Evolutionary conservation across 2,797 vertebrate species (phyloP), one percentile per base, ranked within the genome.

Genomic region (Sciurus vulgaris): DNA sequence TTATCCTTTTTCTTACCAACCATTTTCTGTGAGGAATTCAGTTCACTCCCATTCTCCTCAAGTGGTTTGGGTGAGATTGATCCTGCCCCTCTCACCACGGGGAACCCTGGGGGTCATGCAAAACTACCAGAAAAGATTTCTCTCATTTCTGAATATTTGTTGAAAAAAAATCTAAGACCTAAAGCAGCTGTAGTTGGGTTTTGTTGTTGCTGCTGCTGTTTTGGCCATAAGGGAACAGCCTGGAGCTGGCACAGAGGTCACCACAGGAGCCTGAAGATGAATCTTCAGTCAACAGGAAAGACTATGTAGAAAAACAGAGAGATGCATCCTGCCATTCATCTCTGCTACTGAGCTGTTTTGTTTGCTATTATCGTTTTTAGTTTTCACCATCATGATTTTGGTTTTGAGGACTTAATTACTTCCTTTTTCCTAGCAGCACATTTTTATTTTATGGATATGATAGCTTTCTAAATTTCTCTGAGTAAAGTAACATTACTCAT

Each of bases 121-220:
- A n/a, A 59, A 49, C 74, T 79, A 17, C 44, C 30, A 83, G 22
- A 69, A 14, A 20, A 84, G 51, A 86, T 9, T 2, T n/a, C 51
- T 88, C 7, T 89, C 89, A 56, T 76, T 86, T 90, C 65, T 38
- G n/a, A 7, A 9, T 77, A 11, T 65, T 69, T 65, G 10, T n/a
- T 54, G 9, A 72, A 96, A 87, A 96, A 87, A 8, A 41, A 56
- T 61, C 49, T 82, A 47, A 84, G 86, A 54, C 14, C 24, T 33
- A 3, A 77, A 35, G 9, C 11, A 49, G 18, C 2, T 85, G 2
- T 15, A 61, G 5, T 33, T 92, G 33, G 56, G 8, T 61, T 59
- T 20, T 56, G 54, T 22, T 56, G 54, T 7, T 56, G 18, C 17
- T 56, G 54, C 59, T 61, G 5, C 59, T 7, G 30, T 65, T 67